These are phyloP conservation scores for Anthoscopus minutus DNA, from an alignment of 2,113 vertebrate species.

Conservation along the genomic window DNA sequence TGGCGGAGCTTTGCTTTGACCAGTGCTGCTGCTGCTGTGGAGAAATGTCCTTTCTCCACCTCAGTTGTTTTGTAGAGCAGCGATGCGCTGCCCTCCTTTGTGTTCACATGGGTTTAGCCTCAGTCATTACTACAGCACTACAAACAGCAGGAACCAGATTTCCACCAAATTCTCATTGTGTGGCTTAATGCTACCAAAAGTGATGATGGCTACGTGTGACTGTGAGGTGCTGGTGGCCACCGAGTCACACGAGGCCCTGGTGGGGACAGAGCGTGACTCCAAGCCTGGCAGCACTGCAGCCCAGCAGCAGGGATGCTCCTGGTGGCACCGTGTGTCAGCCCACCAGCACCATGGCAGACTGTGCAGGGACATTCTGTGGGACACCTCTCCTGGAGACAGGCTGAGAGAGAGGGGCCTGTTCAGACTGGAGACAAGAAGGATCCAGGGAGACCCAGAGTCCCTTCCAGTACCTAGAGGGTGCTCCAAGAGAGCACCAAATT, in stretches of 20 bases:
- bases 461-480: neutral
- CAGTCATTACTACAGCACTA: neutral
- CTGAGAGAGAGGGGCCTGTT: neutral
- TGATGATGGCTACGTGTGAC: accelerated
- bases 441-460: neutral
- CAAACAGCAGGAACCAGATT: neutral
- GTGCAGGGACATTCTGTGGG: neutral
- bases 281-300: neutral
- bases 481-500: too few species aligned
- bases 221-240: neutral
- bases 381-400: neutral
- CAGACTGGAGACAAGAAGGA: neutral
- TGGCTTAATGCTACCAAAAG: neutral
- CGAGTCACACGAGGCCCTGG: accelerated
- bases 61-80: neutral
- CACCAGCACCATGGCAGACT: too few species aligned
- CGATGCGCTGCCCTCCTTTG: neutral
- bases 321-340: neutral
- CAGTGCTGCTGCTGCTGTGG: neutral
- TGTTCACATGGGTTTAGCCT: accelerated
- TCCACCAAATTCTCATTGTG: accelerated
- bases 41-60: neutral
- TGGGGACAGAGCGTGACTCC: neutral
- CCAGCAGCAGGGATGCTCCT: neutral
- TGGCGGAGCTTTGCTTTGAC: neutral